Conservation (phyloP, 2,113 vertebrate genomes). For the Taxidea taxus region DNA sequence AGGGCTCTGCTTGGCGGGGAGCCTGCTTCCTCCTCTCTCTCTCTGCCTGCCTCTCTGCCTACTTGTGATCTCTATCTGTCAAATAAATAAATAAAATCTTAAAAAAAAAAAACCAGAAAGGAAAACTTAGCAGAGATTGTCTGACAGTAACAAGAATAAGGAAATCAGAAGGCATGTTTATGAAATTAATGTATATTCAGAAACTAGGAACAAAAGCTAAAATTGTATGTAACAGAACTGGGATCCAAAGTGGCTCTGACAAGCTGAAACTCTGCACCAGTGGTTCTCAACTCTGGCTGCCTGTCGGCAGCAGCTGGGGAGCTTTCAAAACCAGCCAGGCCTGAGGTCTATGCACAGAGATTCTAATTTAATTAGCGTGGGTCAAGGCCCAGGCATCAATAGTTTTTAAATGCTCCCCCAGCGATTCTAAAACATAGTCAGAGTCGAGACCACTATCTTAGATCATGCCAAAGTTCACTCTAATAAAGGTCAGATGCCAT, state of each 20-base stretch:
- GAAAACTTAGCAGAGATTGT: background rate
- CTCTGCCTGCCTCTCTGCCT: too few species aligned
- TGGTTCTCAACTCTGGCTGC: background rate
- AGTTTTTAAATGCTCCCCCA: background rate
- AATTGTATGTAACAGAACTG: background rate
- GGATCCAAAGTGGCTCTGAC: background rate
- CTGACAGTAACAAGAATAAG: background rate
- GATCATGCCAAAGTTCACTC: background rate
- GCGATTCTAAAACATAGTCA: background rate
- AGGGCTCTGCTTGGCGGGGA: too few species aligned
- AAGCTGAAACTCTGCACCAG: background rate
- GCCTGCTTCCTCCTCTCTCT: too few species aligned
- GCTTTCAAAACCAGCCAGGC: background rate
- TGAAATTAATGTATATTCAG: background rate
- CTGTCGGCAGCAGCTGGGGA: background rate
- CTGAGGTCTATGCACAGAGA: background rate
- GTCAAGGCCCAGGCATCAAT: background rate
- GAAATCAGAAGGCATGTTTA: background rate
- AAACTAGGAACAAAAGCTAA: background rate
- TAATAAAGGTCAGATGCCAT: background rate
- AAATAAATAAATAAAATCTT: too few species aligned
- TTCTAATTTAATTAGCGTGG: constrained; percentile 24
- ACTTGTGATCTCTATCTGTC: too few species aligned
- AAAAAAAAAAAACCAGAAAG: background rate
- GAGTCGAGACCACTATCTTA: background rate